Conservation (phyloP, 2,888 invertebrate genomes). For the Salticus scenicus region DNA sequence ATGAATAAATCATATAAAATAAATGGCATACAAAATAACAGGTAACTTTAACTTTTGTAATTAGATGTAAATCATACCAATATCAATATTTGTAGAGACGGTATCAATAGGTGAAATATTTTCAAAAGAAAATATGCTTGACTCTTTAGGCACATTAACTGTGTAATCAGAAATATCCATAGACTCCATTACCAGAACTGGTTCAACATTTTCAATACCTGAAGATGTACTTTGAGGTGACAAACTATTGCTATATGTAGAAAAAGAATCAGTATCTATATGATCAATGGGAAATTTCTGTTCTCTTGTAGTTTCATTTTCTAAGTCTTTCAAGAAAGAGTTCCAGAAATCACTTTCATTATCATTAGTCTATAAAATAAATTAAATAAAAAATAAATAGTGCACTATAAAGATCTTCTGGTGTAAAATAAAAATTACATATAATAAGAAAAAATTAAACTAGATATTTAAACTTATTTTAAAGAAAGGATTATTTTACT, state of each 20-base stretch:
- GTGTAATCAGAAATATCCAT: neutral
- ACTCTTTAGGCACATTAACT: neutral
- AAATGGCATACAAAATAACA: no score
- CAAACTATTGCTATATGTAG: conserved; percentile 47
- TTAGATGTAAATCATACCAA: neutral
- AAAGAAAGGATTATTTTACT: no score
- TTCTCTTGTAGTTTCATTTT: neutral
- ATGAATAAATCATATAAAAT: no score
- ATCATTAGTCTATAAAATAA: conserved; percentile 15
- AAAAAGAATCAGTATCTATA: conserved; percentile 41
- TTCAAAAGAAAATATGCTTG: neutral
- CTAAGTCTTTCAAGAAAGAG: conserved; percentile 49
- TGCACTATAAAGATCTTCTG: no score
- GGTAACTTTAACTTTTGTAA: no score
- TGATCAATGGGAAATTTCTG: conserved; percentile 7
- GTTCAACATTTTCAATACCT: conserved; percentile 35
- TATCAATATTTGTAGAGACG: neutral
- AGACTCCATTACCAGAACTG: conserved; percentile 17
- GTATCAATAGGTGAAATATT: neutral
- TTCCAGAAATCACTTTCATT: conserved; percentile 50
- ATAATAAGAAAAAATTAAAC: no score
- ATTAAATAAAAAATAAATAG: neutral
- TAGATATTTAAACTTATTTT: no score
- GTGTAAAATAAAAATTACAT: no score
- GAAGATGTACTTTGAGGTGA: conserved; percentile 59